Conservation (phyloP, 2,113 vertebrate species). For the Promerops cafer region DNA sequence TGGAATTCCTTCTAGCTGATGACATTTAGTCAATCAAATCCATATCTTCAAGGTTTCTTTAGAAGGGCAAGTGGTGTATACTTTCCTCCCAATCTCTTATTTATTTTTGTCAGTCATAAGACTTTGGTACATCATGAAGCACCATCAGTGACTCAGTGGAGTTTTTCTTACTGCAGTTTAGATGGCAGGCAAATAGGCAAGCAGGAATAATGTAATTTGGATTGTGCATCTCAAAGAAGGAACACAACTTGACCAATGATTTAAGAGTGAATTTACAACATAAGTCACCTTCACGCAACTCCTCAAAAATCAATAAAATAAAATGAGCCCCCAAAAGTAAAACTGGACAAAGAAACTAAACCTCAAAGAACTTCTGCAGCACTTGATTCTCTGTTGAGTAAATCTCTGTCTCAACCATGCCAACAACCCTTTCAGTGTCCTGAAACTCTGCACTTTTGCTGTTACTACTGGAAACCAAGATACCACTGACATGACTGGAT, state of each 20-base stretch:
- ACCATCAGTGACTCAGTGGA: background rate
- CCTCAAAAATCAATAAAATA: background rate
- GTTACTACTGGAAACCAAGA: background rate
- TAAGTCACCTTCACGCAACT: background rate
- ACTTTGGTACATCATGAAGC: background rate
- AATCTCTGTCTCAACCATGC: background rate
- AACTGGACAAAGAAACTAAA: background rate
- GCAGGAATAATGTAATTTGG: background rate
- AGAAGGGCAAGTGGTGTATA: background rate
- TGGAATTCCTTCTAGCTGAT: background rate
- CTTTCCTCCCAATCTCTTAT: background rate
- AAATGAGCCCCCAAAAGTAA: background rate
- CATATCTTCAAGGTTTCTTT: background rate
- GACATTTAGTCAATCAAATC: background rate
- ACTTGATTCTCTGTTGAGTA: background rate
- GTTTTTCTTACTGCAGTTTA: background rate
- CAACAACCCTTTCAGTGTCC: background rate
- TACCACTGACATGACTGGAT: background rate
- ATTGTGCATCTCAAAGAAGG: background rate
- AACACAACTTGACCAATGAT: background rate
- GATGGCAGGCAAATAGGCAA: background rate
- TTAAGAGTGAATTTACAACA: background rate
- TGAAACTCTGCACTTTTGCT: background rate
- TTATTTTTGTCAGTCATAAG: background rate
- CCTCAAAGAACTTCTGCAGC: background rate